Conservation (phyloP, 2,113 vertebrate species). For the Nothocercus nigrocapillus region DNA sequence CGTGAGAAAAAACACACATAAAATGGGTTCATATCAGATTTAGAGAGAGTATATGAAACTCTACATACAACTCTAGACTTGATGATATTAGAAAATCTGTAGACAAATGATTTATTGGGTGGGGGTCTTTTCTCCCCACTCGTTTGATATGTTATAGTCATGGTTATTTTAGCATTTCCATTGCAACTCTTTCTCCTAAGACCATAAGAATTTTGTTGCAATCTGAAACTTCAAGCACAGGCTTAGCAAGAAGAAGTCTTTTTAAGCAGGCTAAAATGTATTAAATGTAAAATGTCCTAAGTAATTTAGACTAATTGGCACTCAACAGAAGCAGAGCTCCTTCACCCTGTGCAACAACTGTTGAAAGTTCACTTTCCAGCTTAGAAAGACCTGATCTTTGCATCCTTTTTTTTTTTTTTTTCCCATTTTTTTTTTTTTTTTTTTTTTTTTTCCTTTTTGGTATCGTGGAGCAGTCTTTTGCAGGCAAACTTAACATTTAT, state of each 20-base stretch:
- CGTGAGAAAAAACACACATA: slow-evolving; percentile 18
- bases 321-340: background rate
- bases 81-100: slow-evolving; percentile 30
- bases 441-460: background rate
- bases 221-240: background rate
- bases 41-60: slow-evolving; percentile 10
- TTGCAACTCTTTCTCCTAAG: slow-evolving; percentile 41
- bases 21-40: background rate
- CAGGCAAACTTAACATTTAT: background rate
- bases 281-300: too few relatives aligned
- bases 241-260: background rate
- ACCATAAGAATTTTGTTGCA: slow-evolving; percentile 36
- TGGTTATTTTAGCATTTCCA: slow-evolving; percentile 48
- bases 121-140: background rate
- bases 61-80: slow-evolving; percentile 6
- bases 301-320: background rate
- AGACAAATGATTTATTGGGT: slow-evolving; percentile 29
- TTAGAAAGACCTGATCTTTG: background rate
- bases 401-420: background rate
- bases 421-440: background rate
- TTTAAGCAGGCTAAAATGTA: background rate
- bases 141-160: slow-evolving; percentile 26
- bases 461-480: background rate
- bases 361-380: background rate
- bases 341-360: background rate